phyloP scores from a whole-genome alignment of 2,113 vertebrate genomes.

The Vidua macroura region DNA sequence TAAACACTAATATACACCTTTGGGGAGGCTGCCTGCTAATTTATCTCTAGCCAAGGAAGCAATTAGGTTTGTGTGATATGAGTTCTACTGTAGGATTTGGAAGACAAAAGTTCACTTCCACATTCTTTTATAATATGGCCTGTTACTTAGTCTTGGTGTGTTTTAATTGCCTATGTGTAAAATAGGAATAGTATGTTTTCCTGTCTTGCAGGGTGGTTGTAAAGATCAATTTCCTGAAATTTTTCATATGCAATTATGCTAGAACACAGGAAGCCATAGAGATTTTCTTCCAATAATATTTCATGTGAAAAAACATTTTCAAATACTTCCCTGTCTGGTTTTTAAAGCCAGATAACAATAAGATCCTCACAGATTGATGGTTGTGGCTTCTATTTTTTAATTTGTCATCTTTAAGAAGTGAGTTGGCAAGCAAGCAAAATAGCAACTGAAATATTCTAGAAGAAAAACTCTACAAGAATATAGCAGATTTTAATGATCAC shows the following conservation, averaged over 20 bases:
- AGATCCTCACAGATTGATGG: background rate
- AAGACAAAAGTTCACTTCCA: background rate
- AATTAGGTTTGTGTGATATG: background rate
- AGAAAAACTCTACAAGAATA: background rate
- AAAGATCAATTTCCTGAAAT: background rate
- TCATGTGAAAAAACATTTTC: background rate
- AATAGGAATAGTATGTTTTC: background rate
- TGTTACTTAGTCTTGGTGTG: background rate
- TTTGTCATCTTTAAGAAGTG: background rate
- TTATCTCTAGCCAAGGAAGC: background rate
- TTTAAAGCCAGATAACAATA: background rate
- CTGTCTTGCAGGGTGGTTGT: background rate
- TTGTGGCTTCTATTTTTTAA: background rate
- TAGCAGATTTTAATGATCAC: background rate
- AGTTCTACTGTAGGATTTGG: background rate
- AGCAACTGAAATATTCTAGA: background rate
- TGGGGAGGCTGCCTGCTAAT: background rate
- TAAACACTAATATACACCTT: background rate
- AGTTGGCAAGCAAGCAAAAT: background rate
- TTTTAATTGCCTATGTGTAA: background rate
- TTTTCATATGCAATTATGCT: background rate
- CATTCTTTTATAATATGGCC: background rate
- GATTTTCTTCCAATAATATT: background rate
- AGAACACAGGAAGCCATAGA: background rate
- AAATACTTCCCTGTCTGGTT: background rate